These are phyloP conservation scores for Pangasianodon gigas DNA, from an alignment of 2,113 vertebrate genomes.

Conservation along the genomic window DNA sequence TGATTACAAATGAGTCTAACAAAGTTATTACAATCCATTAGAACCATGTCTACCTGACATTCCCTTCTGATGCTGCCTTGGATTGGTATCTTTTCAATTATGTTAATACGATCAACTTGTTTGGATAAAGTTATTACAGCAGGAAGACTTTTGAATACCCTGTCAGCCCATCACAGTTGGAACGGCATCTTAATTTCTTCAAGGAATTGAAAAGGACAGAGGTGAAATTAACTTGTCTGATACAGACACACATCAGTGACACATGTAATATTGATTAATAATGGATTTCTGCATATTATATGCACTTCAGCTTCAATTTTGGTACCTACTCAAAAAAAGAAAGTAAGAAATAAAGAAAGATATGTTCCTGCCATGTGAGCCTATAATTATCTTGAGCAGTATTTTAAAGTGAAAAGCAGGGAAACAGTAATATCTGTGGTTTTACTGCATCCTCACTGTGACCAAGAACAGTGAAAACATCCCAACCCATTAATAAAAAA, in stretches of 20 bases:
- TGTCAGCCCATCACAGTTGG: slow-evolving; percentile 40
- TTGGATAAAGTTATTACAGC: slow-evolving; percentile 61
- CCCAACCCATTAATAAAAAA: neutral
- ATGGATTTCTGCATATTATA: slow-evolving; percentile 5
- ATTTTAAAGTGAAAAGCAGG: neutral
- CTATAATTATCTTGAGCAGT: neutral
- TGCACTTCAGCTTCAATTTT: neutral
- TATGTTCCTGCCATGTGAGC: neutral
- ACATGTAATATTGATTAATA: slow-evolving; percentile 41
- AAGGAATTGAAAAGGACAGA: slow-evolving; percentile 52
- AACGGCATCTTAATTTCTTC: slow-evolving; percentile 55
- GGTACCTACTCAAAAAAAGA: neutral
- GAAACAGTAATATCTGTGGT: neutral
- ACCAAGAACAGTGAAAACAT: neutral
- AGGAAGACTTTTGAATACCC: slow-evolving; percentile 50
- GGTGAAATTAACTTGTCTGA: slow-evolving; percentile 54
- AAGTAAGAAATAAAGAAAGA: neutral
- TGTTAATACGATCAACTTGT: slow-evolving; percentile 67
- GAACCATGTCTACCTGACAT: slow-evolving; percentile 63
- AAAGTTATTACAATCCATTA: slow-evolving; percentile 75
- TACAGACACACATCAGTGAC: slow-evolving; percentile 32
- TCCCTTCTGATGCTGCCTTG: slow-evolving; percentile 45
- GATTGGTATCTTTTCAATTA: slow-evolving; percentile 63
- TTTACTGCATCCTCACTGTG: neutral
- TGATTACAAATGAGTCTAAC: slow-evolving; percentile 65